phyloP scores from a whole-genome alignment of 2,113 vertebrate species.

The Calypte anna region DNA sequence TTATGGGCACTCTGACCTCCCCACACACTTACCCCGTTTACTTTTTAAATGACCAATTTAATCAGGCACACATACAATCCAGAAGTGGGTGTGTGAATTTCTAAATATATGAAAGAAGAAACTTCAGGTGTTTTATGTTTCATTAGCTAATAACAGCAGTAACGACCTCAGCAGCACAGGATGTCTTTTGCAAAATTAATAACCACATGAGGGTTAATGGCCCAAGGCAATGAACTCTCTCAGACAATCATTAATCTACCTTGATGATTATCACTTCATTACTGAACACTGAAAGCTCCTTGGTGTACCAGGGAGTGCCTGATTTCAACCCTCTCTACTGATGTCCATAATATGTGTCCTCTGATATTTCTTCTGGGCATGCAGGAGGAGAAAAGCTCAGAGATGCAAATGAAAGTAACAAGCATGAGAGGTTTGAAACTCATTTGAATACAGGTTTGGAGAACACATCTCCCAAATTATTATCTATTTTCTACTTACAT shows the following conservation, averaged over 20 bases:
- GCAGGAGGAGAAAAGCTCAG: not conserved
- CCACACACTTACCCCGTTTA: not conserved
- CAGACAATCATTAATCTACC: constrained; percentile 74
- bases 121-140: constrained; percentile 59
- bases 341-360: not conserved
- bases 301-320: constrained; percentile 22
- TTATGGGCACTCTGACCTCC: constrained; percentile 24
- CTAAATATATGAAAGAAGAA: constrained; percentile 25
- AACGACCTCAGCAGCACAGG: constrained; percentile 72
- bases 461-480: not conserved
- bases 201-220: constrained; percentile 75
- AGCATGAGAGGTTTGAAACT: not conserved
- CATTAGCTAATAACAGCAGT: constrained; percentile 61
- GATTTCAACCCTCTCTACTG: constrained; percentile 24
- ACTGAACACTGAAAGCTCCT: constrained; percentile 54
- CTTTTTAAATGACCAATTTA: constrained; percentile 35
- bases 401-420: constrained; percentile 12
- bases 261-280: constrained; percentile 76
- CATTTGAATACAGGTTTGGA: not conserved
- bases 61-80: not conserved
- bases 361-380: not conserved
- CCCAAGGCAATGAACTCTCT: constrained; percentile 68
- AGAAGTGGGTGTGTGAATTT: not conserved
- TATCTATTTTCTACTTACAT: not conserved
- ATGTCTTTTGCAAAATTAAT: constrained; percentile 76